phyloP scores from a whole-genome alignment of 2,113 vertebrate species.

The Barbus barbus region DNA sequence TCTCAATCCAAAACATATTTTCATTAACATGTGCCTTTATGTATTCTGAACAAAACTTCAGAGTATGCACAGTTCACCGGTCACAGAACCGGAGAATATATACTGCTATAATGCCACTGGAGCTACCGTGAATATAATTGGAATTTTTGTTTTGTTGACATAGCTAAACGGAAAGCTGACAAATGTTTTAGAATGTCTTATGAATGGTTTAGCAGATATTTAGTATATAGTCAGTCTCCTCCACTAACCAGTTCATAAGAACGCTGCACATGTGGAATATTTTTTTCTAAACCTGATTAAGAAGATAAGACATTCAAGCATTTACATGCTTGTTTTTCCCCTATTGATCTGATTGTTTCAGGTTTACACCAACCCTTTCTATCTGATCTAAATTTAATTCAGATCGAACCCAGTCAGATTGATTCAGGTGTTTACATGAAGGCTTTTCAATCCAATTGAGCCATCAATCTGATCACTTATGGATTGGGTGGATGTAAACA shows the following conservation, averaged over 20 bases:
- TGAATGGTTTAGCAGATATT: background rate
- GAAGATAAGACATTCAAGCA: background rate
- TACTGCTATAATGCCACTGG: background rate
- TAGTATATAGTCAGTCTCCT: background rate
- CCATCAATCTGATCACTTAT: background rate
- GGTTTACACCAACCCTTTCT: background rate
- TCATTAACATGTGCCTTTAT: no score
- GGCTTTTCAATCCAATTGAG: background rate
- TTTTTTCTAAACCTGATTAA: no score
- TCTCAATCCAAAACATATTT: no score
- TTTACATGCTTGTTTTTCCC: background rate
- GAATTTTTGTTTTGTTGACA: background rate
- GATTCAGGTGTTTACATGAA: background rate
- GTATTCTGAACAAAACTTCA: background rate
- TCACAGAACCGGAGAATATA: background rate
- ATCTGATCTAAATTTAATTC: background rate
- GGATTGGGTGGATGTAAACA: background rate
- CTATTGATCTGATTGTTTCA: background rate
- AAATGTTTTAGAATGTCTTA: background rate
- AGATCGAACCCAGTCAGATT: background rate
- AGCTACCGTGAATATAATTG: background rate
- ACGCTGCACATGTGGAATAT: no score
- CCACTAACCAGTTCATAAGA: background rate
- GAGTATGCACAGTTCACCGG: no score
- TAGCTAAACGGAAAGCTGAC: no score